phyloP scores from a whole-genome alignment of 2,797 vertebrate genomes.

The Salmo trutta region DNA sequence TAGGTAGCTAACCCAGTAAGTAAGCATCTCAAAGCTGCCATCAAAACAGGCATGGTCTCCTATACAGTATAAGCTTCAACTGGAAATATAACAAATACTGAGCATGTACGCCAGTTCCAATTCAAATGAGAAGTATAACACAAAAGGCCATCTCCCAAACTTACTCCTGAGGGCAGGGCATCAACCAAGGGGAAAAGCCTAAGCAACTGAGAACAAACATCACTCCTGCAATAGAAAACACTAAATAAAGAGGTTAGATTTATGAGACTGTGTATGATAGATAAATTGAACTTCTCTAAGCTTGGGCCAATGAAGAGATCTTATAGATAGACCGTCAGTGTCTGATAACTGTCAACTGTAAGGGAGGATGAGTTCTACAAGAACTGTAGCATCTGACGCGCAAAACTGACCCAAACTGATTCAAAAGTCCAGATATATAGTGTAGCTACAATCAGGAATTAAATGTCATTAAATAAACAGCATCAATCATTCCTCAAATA shows the following conservation, averaged over 20 bases:
- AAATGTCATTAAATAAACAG: constrained; percentile 73
- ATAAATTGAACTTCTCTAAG: not conserved
- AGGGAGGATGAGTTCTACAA: constrained; percentile 27
- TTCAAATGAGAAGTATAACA: constrained; percentile 35
- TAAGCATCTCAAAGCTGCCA: constrained; percentile 50
- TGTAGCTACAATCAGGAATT: constrained; percentile 50
- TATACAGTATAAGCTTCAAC: not conserved
- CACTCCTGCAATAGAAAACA: not conserved
- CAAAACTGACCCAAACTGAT: constrained; percentile 40
- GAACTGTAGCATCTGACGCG: constrained; percentile 40
- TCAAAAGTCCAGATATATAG: constrained; percentile 44
- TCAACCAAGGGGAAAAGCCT: not conserved
- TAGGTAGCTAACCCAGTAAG: constrained; percentile 27
- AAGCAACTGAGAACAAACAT: not conserved
- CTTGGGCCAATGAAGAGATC: not conserved
- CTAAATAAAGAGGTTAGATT: not conserved
- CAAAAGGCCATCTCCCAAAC: constrained; percentile 12
- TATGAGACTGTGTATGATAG: not conserved
- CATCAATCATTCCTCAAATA: constrained; percentile 63
- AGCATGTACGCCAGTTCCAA: constrained; percentile 30
- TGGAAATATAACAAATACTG: constrained; percentile 11
- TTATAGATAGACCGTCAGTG: not conserved
- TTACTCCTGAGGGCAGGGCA: constrained; percentile 9
- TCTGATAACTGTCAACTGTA: constrained; percentile 41
- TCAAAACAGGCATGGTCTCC: constrained; percentile 5